Evolutionary conservation across 2,888 invertebrate species (phyloP).

Genomic region (Ennomos quercinarius): DNA sequence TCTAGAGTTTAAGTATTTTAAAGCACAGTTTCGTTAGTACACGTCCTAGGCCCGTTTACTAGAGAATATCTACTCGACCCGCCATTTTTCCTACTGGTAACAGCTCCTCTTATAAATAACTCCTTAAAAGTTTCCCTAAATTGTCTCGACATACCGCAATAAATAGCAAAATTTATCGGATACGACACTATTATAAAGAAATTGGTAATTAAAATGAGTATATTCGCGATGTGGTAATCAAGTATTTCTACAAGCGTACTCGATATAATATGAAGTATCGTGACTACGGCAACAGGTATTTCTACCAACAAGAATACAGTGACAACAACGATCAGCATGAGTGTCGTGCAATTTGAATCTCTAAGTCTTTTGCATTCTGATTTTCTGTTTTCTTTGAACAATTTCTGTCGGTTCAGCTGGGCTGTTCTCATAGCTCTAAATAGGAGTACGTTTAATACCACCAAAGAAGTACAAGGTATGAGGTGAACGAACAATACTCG

Average conservation of each 20-base stretch:
- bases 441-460: slow-evolving; percentile 94
- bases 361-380: slow-evolving; percentile 92
- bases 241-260: slow-evolving; percentile 89
- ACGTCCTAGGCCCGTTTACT: slow-evolving; percentile 93
- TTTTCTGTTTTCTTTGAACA: slow-evolving; percentile 91
- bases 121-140: slow-evolving; percentile 97
- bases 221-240: slow-evolving; percentile 91
- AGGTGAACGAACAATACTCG: slow-evolving; percentile 96
- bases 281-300: slow-evolving; percentile 93
- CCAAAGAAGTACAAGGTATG: slow-evolving; percentile 94
- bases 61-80: slow-evolving; percentile 92
- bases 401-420: slow-evolving; percentile 90
- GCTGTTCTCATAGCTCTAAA: slow-evolving; percentile 95
- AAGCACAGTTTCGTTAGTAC: slow-evolving; percentile 93
- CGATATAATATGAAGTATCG: slow-evolving; percentile 92
- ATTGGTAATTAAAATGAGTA: slow-evolving; percentile 93
- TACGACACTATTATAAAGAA: slow-evolving; percentile 96
- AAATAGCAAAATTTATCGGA: slow-evolving; percentile 97
- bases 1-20: slow-evolving; percentile 70
- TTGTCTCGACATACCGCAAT: slow-evolving; percentile 97
- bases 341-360: slow-evolving; percentile 93
- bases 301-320: slow-evolving; percentile 93
- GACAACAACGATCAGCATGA: slow-evolving; percentile 95
- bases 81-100: slow-evolving; percentile 87
- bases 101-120: slow-evolving; percentile 88